A percentile compares a stretch with the other conserved stretches of the same genome.
phyloP scores from a whole-genome alignment of 2,888 invertebrate species.

The Eristalis arbustorum region DNA sequence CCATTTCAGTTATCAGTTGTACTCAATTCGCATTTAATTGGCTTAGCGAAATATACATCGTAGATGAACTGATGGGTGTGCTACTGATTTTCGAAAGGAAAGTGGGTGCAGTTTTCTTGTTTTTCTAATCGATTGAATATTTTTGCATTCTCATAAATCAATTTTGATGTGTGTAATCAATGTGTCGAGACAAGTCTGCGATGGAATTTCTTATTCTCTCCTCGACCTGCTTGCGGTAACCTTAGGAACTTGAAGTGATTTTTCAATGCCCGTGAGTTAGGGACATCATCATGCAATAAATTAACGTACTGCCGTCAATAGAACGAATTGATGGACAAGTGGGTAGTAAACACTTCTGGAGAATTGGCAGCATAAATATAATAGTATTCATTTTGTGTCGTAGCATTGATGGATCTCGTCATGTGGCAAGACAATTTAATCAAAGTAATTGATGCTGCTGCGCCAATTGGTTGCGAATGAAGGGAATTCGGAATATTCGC shows the following conservation, averaged over 20 bases:
- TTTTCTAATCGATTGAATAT: constrained; percentile 49
- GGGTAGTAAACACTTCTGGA: not conserved
- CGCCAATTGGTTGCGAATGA: not conserved
- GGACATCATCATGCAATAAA: not conserved
- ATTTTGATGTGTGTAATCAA: not conserved
- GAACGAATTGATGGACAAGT: not conserved
- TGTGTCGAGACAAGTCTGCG: too few species aligned
- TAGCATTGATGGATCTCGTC: too few species aligned
- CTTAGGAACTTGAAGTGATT: too few species aligned
- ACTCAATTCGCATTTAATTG: constrained; percentile 60
- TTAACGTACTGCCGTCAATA: not conserved
- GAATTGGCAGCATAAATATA: too few species aligned
- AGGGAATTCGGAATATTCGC: too few species aligned
- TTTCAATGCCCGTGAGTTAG: too few species aligned
- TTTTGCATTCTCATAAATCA: constrained; percentile 33
- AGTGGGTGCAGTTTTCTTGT: not conserved
- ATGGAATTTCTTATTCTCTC: too few species aligned
- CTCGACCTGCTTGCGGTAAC: too few species aligned
- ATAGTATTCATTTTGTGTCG: too few species aligned
- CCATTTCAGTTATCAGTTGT: constrained; percentile 47
- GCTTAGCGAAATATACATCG: constrained; percentile 31
- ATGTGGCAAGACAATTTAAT: not conserved
- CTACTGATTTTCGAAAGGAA: not conserved
- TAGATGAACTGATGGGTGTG: constrained; percentile 11
- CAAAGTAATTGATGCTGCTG: not conserved